These are phyloP conservation scores for Cepaea hortensis DNA, from an alignment of 2,888 invertebrate genomes.

Conservation along the genomic window DNA sequence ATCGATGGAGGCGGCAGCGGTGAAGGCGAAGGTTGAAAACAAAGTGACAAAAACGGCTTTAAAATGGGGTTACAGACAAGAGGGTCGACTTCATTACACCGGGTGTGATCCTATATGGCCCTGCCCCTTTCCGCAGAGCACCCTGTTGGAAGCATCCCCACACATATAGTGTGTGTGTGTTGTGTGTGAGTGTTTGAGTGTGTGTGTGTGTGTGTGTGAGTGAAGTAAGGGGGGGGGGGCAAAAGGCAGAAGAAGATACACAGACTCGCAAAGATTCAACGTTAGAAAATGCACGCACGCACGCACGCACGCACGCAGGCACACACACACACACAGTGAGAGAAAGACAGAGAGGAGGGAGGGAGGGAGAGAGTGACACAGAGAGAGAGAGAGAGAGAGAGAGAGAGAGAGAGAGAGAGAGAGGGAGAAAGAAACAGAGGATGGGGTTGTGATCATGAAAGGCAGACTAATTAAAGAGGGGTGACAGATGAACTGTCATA, in stretches of 20 bases:
- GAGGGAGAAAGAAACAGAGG: conserved; percentile 3
- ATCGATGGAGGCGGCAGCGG: too few relatives aligned
- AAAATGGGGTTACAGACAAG: background rate
- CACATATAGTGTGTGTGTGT: background rate
- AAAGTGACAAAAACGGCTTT: background rate
- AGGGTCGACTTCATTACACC: too few relatives aligned
- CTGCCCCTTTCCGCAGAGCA: too few relatives aligned
- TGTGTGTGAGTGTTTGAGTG: background rate
- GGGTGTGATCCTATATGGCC: too few relatives aligned
- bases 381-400: conserved; percentile 29
- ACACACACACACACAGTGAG: too few relatives aligned
- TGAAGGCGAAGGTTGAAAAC: background rate
- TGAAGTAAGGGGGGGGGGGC: background rate
- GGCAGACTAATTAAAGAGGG: background rate
- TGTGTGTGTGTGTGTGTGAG: background rate
- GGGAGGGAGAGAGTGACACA: conserved; percentile 5
- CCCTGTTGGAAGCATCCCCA: background rate
- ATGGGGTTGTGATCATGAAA: too few relatives aligned
- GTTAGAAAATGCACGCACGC: too few relatives aligned
- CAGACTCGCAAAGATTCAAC: background rate
- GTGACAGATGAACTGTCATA: background rate
- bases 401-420: conserved; percentile 31
- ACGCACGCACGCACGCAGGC: too few relatives aligned
- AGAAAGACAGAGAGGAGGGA: too few relatives aligned
- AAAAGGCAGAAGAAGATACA: background rate